Evolutionary conservation across 2,113 vertebrate genomes (phyloP).

Genomic region (Paramisgurnus dabryanus): DNA sequence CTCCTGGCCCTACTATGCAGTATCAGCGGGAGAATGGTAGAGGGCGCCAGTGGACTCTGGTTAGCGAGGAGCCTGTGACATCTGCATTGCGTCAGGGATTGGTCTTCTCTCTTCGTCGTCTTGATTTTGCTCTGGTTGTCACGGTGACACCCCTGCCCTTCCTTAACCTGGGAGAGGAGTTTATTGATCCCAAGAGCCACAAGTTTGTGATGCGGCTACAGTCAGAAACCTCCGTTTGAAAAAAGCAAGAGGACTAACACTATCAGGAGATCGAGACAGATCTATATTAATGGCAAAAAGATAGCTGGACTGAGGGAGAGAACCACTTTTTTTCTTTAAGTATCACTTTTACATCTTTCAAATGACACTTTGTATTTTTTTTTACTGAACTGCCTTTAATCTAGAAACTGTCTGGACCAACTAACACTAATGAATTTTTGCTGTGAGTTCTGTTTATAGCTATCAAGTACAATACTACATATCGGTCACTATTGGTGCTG

Average conservation of each 20-base stretch:
- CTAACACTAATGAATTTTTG: slow-evolving; percentile 4
- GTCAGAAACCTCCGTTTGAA: slow-evolving; percentile 90
- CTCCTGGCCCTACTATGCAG: slow-evolving; percentile 87
- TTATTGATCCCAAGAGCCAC: slow-evolving; percentile 93
- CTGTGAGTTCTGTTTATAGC: background rate
- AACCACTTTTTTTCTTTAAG: slow-evolving; percentile 45
- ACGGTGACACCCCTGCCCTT: slow-evolving; percentile 86
- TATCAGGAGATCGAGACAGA: background rate
- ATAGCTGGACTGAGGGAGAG: slow-evolving; percentile 10
- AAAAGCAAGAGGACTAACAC: background rate
- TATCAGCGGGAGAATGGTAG: slow-evolving; percentile 87
- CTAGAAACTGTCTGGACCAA: background rate
- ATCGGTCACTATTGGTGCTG: background rate
- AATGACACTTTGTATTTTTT: background rate
- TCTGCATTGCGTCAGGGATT: slow-evolving; percentile 81
- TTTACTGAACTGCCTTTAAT: slow-evolving; percentile 4
- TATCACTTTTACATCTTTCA: slow-evolving; percentile 18
- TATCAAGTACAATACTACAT: background rate
- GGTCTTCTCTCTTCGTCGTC: slow-evolving; percentile 85
- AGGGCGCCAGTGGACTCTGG: slow-evolving; percentile 89
- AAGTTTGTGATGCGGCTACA: slow-evolving; percentile 96
- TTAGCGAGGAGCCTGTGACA: slow-evolving; percentile 92
- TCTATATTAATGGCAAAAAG: background rate
- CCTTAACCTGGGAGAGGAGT: slow-evolving; percentile 88
- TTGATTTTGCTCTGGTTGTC: slow-evolving; percentile 90